Base-by-base conservation (phyloP, 2,797 vertebrate genomes). In the Chaetophractus vellerosus region DNA sequence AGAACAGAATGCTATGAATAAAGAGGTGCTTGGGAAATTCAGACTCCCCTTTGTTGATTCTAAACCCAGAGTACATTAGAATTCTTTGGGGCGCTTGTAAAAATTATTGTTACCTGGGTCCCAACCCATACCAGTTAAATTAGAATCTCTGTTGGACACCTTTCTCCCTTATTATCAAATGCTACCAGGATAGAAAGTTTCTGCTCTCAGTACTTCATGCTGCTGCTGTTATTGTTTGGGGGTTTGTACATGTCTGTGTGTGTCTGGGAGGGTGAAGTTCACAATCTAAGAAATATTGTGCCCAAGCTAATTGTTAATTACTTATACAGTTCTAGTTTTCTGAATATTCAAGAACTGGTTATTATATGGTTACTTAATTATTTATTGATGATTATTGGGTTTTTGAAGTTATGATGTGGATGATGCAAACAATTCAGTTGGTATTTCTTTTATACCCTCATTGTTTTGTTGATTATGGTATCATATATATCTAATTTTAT, bases 21-120 rank as follows among this genome's bases (percentile, higher is more conserved):
- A 93, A 71, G 28, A 94, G 89, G 16, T 0, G 0, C 4, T 82
- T 61, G 59, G 52, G 50, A 88, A 63, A 79, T 31, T 82, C 41
- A 61, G 10, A 24, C 76, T 88, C 21, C 14, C 86, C 55, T 61
- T 85, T 52, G 84, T 41, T 81, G 45, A 18, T 57, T 78, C 57
- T 81, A 68, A 85, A 16, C n/a, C 23, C 23, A 74, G 26, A 87
- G 14, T 76, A 31, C 69, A 36, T 57, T 93, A 59, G 48, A 75
- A 90, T 91, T 89, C 50, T 8, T 88, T 91, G 21, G 64, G 55
- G 81, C 66, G 16, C n/a, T 83, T 63, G 79, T 82, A 69, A n/a
- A 78, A n/a, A 36, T 26, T 63, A 38, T 24, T 79, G 90, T 74
- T 88, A 28, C 12, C 69, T 76, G 57, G 6, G 24, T 78, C 66